phyloP scores from a whole-genome alignment of 2,113 vertebrate species.

The Lonchura striata region DNA sequence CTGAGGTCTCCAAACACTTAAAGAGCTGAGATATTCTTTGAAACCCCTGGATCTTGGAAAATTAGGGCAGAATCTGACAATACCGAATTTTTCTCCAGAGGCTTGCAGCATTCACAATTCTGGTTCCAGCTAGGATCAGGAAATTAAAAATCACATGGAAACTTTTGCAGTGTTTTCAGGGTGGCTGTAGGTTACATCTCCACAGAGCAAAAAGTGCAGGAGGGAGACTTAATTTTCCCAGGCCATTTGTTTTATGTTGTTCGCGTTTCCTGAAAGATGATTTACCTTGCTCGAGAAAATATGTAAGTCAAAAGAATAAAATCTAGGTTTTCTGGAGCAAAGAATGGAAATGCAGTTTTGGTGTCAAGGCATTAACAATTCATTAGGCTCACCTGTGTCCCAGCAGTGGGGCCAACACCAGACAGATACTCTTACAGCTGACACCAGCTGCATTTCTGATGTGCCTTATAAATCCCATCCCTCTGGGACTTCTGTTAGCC shows the following conservation, averaged over 20 bases:
- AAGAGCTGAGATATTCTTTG: slow-evolving; percentile 29
- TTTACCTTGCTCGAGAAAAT: not conserved
- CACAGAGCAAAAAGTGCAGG: not conserved
- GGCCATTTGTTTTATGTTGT: not conserved
- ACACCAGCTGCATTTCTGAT: not conserved
- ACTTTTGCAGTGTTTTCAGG: not conserved
- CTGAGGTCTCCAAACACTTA: slow-evolving; percentile 35
- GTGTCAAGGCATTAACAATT: slow-evolving; percentile 16
- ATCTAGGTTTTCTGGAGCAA: not conserved
- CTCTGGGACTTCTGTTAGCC: not conserved
- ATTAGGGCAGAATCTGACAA: slow-evolving; percentile 55
- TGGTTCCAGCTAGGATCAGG: slow-evolving; percentile 32
- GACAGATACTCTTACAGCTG: not conserved
- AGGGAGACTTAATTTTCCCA: not conserved
- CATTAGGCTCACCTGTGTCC: slow-evolving; percentile 11
- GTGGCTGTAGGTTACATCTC: not conserved
- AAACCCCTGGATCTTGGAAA: slow-evolving; percentile 50
- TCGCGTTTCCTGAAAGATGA: not conserved
- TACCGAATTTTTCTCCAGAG: slow-evolving; percentile 28
- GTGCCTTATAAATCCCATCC: not conserved
- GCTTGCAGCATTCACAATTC: slow-evolving; percentile 2
- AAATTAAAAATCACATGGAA: slow-evolving; percentile 55
- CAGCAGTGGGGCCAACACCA: not conserved
- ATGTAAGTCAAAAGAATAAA: not conserved
- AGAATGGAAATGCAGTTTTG: slow-evolving; percentile 4